Evolutionary conservation across 2,888 invertebrate species (phyloP).

Genomic region (Eristalinus sepulchralis): DNA sequence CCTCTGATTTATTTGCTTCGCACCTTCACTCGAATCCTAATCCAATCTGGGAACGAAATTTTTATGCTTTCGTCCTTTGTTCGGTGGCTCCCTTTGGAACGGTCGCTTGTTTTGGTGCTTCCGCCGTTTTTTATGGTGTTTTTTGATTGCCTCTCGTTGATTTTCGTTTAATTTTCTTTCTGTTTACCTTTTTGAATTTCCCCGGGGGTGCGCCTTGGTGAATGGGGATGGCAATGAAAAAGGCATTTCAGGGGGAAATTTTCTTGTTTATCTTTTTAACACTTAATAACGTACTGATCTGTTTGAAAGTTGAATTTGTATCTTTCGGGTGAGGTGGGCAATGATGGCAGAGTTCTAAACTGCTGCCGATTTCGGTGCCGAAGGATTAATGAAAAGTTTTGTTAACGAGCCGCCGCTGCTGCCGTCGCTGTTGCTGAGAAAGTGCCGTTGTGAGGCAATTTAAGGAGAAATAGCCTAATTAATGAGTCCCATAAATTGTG

Average conservation of each 20-base stretch:
- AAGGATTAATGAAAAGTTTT: slow-evolving; percentile 66
- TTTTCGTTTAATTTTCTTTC: slow-evolving; percentile 19
- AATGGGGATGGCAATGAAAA: slow-evolving; percentile 40
- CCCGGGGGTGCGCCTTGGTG: neutral
- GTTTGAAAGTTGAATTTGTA: slow-evolving; percentile 39
- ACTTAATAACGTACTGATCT: slow-evolving; percentile 52
- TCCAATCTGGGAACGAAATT: slow-evolving; percentile 28
- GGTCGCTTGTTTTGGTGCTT: neutral
- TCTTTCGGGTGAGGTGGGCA: slow-evolving; percentile 21
- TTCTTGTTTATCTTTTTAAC: slow-evolving; percentile 63
- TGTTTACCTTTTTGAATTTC: slow-evolving; percentile 26
- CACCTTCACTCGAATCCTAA: slow-evolving; percentile 49
- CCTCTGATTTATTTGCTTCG: slow-evolving; percentile 55
- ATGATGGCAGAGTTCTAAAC: slow-evolving; percentile 42
- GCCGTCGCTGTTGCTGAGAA: neutral
- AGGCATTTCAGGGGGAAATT: slow-evolving; percentile 39
- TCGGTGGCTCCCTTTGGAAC: neutral
- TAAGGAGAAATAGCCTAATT: slow-evolving; percentile 64
- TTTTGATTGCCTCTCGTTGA: slow-evolving; percentile 57
- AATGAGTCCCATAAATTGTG: slow-evolving; percentile 60
- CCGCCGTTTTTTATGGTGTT: neutral
- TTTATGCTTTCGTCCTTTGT: neutral
- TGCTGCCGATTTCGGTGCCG: slow-evolving; percentile 27
- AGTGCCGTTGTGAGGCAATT: slow-evolving; percentile 42
- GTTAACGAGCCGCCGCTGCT: slow-evolving; percentile 14